Evolutionary conservation across 2,888 invertebrate species (phyloP).

Genomic region (Theretra japonica): DNA sequence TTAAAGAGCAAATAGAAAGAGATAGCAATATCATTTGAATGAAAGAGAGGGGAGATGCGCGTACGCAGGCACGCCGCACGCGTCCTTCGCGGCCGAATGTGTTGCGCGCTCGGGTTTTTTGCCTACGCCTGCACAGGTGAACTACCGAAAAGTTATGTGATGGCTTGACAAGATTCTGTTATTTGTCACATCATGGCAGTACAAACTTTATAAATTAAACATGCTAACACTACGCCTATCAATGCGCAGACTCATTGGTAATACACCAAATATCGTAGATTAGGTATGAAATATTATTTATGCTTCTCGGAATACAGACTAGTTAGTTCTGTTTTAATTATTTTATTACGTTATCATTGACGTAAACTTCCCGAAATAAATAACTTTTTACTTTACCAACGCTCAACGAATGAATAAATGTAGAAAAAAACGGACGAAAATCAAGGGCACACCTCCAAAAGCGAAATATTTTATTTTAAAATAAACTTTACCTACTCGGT

Average conservation of each 20-base stretch:
- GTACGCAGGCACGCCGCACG: constrained; percentile 77
- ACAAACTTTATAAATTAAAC: not conserved
- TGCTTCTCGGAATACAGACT: not conserved
- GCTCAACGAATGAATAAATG: too few relatives aligned
- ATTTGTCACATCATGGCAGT: not conserved
- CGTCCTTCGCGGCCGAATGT: constrained; percentile 76
- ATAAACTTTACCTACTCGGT: too few relatives aligned
- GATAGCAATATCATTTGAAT: constrained; percentile 45
- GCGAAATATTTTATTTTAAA: too few relatives aligned
- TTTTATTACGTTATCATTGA: not conserved
- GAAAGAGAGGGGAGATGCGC: constrained; percentile 58
- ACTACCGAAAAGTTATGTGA: constrained; percentile 59
- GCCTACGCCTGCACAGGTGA: constrained; percentile 57
- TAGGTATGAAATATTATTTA: too few relatives aligned
- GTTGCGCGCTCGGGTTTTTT: constrained; percentile 62
- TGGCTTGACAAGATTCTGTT: constrained; percentile 11
- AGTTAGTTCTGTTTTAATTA: not conserved
- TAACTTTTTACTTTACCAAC: too few relatives aligned
- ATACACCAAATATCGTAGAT: not conserved
- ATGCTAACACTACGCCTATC: too few relatives aligned
- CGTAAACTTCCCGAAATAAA: not conserved
- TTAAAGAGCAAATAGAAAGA: constrained; percentile 55
- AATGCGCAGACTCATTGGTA: not conserved
- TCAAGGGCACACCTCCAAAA: too few relatives aligned
- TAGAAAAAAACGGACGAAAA: too few relatives aligned